These are phyloP conservation scores for Halichondria panicea DNA, from an alignment of 37 sponge, comb jelly and placozoan genomes.

Conservation along the genomic window DNA sequence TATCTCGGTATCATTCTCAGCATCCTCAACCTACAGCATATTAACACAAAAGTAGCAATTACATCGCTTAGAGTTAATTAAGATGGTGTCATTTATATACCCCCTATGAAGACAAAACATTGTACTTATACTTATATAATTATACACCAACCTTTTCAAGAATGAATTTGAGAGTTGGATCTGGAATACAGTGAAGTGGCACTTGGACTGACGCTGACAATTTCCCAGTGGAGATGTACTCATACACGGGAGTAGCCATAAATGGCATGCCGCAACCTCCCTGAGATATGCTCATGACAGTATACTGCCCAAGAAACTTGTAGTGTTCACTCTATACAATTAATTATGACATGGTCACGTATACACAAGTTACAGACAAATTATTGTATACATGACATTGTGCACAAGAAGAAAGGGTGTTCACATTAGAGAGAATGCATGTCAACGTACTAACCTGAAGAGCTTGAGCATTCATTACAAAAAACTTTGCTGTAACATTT, in stretches of 20 bases:
- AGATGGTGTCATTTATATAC: no score
- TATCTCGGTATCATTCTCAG: constrained; percentile 11
- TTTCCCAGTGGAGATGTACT: constrained; percentile 22
- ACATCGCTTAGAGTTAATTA: no score
- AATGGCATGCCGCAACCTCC: constrained; percentile 32
- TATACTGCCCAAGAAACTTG: constrained; percentile 16
- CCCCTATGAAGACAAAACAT: background rate
- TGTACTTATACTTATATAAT: background rate
- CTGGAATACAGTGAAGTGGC: constrained; percentile 17
- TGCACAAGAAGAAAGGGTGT: background rate
- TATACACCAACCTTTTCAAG: constrained; percentile 5
- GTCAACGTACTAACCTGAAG: background rate
- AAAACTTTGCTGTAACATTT: background rate
- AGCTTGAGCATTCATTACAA: constrained; percentile 4
- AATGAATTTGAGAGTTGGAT: background rate
- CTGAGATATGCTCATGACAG: constrained; percentile 33
- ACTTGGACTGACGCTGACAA: background rate
- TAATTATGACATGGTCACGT: no score
- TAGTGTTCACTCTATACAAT: background rate
- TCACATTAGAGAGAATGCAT: background rate
- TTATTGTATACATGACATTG: background rate
- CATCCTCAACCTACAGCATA: constrained; percentile 10
- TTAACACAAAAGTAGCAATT: background rate
- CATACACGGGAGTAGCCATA: constrained; percentile 16
- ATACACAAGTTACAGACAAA: no score